Evolutionary conservation across 2,113 vertebrate species (phyloP).

Genomic region (Ptychochromis oligacanthus): DNA sequence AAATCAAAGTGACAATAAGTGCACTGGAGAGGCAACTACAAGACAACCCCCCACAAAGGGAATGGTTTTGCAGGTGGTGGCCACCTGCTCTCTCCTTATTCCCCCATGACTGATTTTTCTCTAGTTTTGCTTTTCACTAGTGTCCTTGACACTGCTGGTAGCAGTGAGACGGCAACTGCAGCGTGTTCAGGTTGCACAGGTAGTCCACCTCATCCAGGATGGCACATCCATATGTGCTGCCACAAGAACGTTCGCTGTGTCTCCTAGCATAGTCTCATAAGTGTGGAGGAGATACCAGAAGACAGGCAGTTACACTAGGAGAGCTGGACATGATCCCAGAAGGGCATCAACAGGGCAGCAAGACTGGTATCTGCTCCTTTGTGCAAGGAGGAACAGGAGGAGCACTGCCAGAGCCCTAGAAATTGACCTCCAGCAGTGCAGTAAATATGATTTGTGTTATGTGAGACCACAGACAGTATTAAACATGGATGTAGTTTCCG

Average conservation of each 20-base stretch:
- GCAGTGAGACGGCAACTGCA: background rate
- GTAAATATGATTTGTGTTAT: background rate
- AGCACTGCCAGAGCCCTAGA: background rate
- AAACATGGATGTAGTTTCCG: no score
- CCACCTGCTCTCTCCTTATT: no score
- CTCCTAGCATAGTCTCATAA: background rate
- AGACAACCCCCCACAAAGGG: no score
- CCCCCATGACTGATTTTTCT: background rate
- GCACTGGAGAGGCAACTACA: no score
- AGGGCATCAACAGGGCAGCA: background rate
- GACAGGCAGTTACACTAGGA: background rate
- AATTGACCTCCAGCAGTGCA: background rate
- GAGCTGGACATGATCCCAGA: background rate
- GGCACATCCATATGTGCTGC: background rate
- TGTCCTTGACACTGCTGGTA: background rate
- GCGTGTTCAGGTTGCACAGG: background rate
- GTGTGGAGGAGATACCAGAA: background rate
- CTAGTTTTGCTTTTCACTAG: no score
- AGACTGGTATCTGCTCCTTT: background rate
- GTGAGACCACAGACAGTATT: background rate
- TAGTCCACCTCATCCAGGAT: background rate
- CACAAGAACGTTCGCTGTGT: background rate
- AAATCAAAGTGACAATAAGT: no score
- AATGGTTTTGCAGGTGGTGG: no score
- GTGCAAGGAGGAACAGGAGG: background rate